Evolutionary conservation across 1,140 invertebrate genomes (phyloP).

Genomic region (Brachionus rotundiformis): DNA sequence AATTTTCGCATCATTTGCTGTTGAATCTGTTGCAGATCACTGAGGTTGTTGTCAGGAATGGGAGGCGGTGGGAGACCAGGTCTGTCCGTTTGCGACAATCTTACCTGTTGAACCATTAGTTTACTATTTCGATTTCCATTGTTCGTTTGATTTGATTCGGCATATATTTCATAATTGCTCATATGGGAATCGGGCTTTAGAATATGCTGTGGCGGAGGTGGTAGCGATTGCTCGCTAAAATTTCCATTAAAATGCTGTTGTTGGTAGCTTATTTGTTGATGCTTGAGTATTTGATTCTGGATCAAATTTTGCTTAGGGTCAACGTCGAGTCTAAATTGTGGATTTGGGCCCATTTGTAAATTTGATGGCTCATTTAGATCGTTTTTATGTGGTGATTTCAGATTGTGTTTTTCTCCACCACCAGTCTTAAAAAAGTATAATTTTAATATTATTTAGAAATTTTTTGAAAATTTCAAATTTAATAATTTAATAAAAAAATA

Average conservation of each 20-base stretch:
- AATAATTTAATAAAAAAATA: too few species aligned
- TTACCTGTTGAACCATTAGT: slow-evolving; percentile 20
- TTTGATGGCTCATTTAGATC: neutral
- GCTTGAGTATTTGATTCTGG: neutral
- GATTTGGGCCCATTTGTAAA: neutral
- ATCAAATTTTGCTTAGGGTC: neutral
- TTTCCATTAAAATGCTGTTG: neutral
- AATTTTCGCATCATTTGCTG: slow-evolving; percentile 45
- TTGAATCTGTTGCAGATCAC: slow-evolving; percentile 46
- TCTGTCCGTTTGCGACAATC: neutral
- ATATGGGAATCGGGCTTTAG: neutral
- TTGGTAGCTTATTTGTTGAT: neutral
- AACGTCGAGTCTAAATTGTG: neutral
- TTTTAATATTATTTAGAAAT: neutral
- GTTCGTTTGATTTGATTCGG: slow-evolving; percentile 13
- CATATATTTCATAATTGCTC: slow-evolving; percentile 35
- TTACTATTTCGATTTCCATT: neutral
- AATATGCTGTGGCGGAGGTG: neutral
- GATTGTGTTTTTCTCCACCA: neutral
- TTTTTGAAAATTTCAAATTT: neutral
- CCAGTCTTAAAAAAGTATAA: neutral
- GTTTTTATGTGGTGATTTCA: neutral
- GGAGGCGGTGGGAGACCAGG: slow-evolving; percentile 45
- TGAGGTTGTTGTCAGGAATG: slow-evolving; percentile 4
- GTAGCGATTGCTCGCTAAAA: neutral